Percentiles rank a stretch among this genome's conserved stretches.
Conservation (phyloP, 2,113 vertebrate genomes). For the Mobula birostris region DNA sequence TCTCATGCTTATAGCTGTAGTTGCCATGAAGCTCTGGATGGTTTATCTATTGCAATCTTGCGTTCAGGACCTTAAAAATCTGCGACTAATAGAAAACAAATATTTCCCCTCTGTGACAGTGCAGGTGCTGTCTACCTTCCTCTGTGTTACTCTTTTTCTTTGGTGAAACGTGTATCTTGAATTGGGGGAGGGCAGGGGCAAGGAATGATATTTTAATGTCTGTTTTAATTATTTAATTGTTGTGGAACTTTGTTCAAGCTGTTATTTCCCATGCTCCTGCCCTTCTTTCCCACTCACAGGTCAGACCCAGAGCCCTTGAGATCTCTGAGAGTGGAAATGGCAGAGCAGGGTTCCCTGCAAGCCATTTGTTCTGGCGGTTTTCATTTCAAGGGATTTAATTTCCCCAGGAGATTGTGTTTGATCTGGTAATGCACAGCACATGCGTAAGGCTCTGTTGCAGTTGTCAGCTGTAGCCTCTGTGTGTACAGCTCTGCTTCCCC, state of each 20-base stretch:
- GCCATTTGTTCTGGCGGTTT: constrained; percentile 27
- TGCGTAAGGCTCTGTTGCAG: background rate
- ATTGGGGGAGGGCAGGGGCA: background rate
- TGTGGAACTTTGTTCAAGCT: background rate
- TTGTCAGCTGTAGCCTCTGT: background rate
- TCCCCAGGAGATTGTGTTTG: background rate
- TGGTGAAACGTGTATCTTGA: background rate
- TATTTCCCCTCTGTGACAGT: background rate
- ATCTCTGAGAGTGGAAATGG: background rate
- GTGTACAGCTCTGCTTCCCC: constrained; percentile 3
- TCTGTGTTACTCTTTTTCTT: background rate
- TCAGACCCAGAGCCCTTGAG: background rate
- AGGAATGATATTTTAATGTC: background rate
- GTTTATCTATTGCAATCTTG: background rate
- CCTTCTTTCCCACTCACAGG: background rate
- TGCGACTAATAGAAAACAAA: background rate
- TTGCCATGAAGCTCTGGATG: background rate
- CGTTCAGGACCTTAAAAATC: background rate
- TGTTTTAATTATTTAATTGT: background rate
- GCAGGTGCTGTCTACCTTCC: background rate
- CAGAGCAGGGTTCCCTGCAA: background rate
- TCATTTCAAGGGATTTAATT: constrained; percentile 23
- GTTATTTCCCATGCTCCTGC: background rate
- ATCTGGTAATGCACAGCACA: constrained; percentile 32
- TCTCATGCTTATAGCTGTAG: constrained; percentile 3